Percentiles rank a stretch among this genome's conserved stretches.
Conservation (phyloP, 2,888 invertebrate species). For the Nebria brevicollis region DNA sequence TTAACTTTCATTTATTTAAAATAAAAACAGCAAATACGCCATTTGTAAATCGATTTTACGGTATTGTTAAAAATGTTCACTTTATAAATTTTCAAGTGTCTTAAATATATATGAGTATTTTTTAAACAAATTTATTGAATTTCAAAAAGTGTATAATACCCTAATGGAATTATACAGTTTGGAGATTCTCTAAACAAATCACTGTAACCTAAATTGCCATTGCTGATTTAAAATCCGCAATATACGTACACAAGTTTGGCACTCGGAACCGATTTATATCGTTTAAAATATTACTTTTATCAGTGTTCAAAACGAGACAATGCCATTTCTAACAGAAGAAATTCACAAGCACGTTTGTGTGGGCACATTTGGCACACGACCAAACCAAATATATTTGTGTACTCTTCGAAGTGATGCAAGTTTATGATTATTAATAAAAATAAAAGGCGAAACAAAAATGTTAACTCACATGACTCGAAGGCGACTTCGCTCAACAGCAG, state of each 20-base stretch:
- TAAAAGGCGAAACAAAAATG: not conserved
- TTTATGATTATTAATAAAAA: conserved; percentile 25
- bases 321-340: conserved; percentile 21
- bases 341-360: conserved; percentile 29
- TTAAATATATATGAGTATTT: no score
- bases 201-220: not conserved
- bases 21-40: conserved; percentile 15
- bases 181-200: not conserved
- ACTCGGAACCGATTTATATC: conserved; percentile 29
- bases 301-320: conserved; percentile 34
- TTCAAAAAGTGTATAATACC: no score
- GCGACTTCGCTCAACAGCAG: conserved; percentile 89
- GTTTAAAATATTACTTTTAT: conserved; percentile 36
- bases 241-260: conserved; percentile 21
- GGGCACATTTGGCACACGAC: conserved; percentile 24
- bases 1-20: conserved; percentile 37
- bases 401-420: not conserved
- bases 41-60: conserved; percentile 3
- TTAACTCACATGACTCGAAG: conserved; percentile 78
- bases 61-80: not conserved
- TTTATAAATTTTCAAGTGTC: no score
- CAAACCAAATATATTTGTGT: conserved; percentile 21
- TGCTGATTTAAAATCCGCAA: conserved; percentile 7
- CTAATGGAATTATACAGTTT: not conserved
- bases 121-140: no score